Evolutionary conservation across 2,888 invertebrate genomes (phyloP), one percentile per base, ranked within the genome.

Genomic region (Syritta pipiens): DNA sequence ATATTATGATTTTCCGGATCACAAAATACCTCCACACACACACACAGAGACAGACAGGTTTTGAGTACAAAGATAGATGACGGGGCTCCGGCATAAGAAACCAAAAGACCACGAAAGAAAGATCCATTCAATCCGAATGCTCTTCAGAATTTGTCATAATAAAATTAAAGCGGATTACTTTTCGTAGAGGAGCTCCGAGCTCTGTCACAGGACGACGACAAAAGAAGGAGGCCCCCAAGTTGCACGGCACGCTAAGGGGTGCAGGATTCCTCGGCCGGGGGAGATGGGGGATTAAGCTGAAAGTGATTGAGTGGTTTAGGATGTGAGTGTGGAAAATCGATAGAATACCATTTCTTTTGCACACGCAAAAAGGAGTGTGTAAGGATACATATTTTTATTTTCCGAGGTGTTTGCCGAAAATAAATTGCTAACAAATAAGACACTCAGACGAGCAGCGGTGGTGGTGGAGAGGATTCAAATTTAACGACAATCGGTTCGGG

Each of bases 91-190:
- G 65, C 55, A 42, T 42, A 68, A 74, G 67, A 74, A 74, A 74
- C 67, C 74, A 62, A 71, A 69, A 62, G 74, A 57, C 67, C 67
- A 74, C 67, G 55, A 67, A 53, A 46, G 59, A 67, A 40, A 48
- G 72, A 67, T 60, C 60, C 60, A 79, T 74, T 53, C 62, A 67
- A 79, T 74, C 55, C 51, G 60, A 74, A 57, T 62, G 67, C 72
- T 79, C 74, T 62, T 57, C 67, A 62, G 62, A 74, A 79, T 79
- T 79, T 62, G 72, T 79, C 79, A 79, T 79, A 79, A 79, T 68
- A 79, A 79, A 74, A 79, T 67, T 79, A 72, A 79, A 79, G 79
- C 67, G 74, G 79, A 79, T 79, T 79, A 79, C 79, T 72, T 59
- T 72, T 55, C 26, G 57, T 68, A 26, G 59, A 60, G 20, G 49